Evolutionary conservation across 35 echinoderm and acorn worm species (phyloP).

Genomic region (Apostichopus californicus): DNA sequence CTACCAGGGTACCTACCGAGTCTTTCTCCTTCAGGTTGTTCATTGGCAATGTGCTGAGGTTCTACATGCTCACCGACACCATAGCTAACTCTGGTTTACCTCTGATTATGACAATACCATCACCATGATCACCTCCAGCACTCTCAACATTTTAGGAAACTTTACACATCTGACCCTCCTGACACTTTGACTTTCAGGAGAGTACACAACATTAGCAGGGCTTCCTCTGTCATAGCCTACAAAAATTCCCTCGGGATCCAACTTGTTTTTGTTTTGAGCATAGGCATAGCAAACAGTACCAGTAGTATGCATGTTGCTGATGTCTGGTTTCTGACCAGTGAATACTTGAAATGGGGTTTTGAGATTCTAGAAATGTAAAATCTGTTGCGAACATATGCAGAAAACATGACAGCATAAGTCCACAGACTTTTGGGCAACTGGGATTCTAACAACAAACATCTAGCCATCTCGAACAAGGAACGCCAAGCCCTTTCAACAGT

Average conservation of each 20-base stretch:
- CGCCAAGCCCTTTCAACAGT: constrained; percentile 55
- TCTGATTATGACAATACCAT: constrained; percentile 29
- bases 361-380: constrained; percentile 39
- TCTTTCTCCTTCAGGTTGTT: constrained; percentile 8
- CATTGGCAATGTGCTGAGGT: background rate
- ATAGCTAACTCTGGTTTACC: constrained; percentile 20
- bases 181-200: constrained; percentile 28
- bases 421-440: constrained; percentile 53
- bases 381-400: constrained; percentile 33
- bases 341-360: constrained; percentile 45
- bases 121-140: background rate
- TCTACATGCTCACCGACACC: constrained; percentile 25
- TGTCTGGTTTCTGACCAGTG: constrained; percentile 55
- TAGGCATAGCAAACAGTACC: constrained; percentile 59
- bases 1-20: constrained; percentile 54
- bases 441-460: constrained; percentile 57
- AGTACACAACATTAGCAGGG: constrained; percentile 64
- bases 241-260: constrained; percentile 58
- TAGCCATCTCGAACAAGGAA: constrained; percentile 58
- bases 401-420: constrained; percentile 52
- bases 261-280: constrained; percentile 53
- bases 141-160: constrained; percentile 22
- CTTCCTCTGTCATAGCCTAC: constrained; percentile 65
- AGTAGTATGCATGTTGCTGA: constrained; percentile 35
- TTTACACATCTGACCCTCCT: constrained; percentile 17